These are phyloP conservation scores for Naso thynnoides DNA, from an alignment of 2,797 vertebrate genomes.

Conservation along the genomic window DNA sequence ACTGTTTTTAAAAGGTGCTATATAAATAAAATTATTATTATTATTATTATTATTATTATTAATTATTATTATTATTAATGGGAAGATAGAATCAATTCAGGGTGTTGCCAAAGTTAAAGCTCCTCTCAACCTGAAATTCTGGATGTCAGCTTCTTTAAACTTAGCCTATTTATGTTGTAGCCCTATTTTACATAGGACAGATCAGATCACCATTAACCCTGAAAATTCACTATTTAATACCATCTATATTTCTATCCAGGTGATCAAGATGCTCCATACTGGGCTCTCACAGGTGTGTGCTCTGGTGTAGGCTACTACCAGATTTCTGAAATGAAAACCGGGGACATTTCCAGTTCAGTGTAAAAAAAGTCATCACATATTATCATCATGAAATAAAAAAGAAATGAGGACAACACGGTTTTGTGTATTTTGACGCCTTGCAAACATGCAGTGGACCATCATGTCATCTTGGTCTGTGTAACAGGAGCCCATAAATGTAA, in stretches of 20 bases:
- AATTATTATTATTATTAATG: slow-evolving; percentile 52
- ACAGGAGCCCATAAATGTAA: too few species aligned
- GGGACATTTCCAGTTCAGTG: too few species aligned
- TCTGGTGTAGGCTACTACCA: too few species aligned
- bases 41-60: too few species aligned
- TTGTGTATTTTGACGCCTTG: too few species aligned
- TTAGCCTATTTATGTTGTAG: slow-evolving; percentile 61
- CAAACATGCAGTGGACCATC: too few species aligned
- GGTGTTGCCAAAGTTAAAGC: slow-evolving; percentile 80
- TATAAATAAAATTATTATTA: slow-evolving; percentile 46
- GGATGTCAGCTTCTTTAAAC: slow-evolving; percentile 79
- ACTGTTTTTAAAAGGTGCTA: slow-evolving; percentile 60
- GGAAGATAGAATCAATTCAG: slow-evolving; percentile 75
- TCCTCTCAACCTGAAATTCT: slow-evolving; percentile 82
- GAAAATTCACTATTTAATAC: neutral
- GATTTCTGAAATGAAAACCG: too few species aligned
- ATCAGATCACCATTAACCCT: neutral
- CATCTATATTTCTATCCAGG: slow-evolving; percentile 60
- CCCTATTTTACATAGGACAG: too few species aligned
- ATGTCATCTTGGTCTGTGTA: too few species aligned
- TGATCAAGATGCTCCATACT: slow-evolving; percentile 80
- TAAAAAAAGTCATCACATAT: too few species aligned
- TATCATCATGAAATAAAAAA: too few species aligned
- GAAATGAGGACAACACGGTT: too few species aligned
- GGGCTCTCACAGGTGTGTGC: slow-evolving; percentile 85